These are phyloP conservation scores for Eurytoma californica DNA, from an alignment of 2,888 invertebrate genomes.

Conservation along the genomic window DNA sequence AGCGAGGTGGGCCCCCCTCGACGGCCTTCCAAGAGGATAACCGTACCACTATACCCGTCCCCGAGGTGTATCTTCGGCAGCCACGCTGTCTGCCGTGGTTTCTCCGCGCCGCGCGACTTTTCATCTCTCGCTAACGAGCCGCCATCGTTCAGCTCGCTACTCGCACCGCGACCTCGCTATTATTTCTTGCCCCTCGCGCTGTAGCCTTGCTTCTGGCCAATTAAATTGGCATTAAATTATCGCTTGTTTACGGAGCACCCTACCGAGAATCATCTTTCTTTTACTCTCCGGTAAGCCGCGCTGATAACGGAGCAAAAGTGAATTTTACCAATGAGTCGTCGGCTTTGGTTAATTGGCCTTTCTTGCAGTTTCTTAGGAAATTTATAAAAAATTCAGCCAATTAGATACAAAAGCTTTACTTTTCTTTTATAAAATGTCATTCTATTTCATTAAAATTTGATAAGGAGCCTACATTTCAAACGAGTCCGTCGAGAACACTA, in stretches of 20 bases:
- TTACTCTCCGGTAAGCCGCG: background rate
- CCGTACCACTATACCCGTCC: background rate
- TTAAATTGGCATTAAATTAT: slow-evolving; percentile 1
- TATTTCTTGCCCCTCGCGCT: background rate
- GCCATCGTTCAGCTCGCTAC: background rate
- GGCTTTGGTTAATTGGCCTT: background rate
- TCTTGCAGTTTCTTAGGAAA: background rate
- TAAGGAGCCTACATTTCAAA: background rate
- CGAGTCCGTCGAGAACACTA: too few species aligned
- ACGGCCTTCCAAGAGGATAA: slow-evolving; percentile 9
- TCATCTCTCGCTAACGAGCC: background rate
- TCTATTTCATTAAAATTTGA: too few species aligned
- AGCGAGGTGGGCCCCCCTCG: background rate
- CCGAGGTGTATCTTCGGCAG: slow-evolving; percentile 1
- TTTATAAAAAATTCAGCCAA: background rate
- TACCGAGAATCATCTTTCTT: background rate
- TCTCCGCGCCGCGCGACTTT: slow-evolving; percentile 22
- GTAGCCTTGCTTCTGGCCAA: background rate
- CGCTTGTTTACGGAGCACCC: background rate
- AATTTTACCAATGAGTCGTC: background rate
- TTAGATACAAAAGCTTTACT: background rate
- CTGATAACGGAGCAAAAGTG: background rate
- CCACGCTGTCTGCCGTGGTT: background rate
- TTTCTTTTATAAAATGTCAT: background rate
- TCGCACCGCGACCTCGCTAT: background rate